Evolutionary conservation across 2,888 invertebrate genomes (phyloP).

Genomic region (Cryptocephalus primarius): DNA sequence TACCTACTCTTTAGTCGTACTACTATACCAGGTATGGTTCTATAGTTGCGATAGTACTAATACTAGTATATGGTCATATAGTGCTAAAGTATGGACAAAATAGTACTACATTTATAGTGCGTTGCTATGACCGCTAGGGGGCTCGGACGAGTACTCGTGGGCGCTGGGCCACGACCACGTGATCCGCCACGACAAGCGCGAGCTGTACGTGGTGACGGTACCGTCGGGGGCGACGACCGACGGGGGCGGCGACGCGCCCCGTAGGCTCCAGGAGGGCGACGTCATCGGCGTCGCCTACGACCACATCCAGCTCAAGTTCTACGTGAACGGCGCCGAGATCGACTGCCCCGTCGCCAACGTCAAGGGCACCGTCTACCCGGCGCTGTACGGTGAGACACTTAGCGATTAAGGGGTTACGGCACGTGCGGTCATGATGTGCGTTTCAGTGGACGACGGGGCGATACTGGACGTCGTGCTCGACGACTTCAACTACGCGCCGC

Average conservation of each 20-base stretch:
- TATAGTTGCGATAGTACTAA: no score
- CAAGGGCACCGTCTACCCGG: constrained; percentile 84
- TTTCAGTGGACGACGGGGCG: constrained; percentile 91
- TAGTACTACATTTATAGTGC: no score
- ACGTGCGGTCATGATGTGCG: not conserved
- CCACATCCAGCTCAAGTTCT: constrained; percentile 92
- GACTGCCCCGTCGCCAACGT: constrained; percentile 80
- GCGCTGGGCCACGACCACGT: constrained; percentile 83
- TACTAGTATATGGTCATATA: no score
- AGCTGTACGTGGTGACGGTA: constrained; percentile 46
- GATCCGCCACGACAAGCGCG: constrained; percentile 73
- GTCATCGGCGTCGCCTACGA: constrained; percentile 90
- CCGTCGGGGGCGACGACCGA: constrained; percentile 14
- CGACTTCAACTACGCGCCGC: constrained; percentile 74
- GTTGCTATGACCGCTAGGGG: constrained; percentile 44
- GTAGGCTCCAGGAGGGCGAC: constrained; percentile 82
- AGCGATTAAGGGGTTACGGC: constrained; percentile 3
- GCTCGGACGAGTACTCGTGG: constrained; percentile 86
- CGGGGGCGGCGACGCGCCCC: constrained; percentile 31
- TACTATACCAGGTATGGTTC: no score
- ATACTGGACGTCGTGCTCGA: constrained; percentile 91
- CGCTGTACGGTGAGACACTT: constrained; percentile 69
- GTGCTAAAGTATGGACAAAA: no score
- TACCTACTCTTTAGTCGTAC: no score
- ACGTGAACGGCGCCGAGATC: constrained; percentile 79